A percentile compares a stretch with the other conserved stretches of the same genome.
Evolutionary conservation across 2,113 vertebrate genomes (phyloP).

Genomic region (Orientallactaga bullata): DNA sequence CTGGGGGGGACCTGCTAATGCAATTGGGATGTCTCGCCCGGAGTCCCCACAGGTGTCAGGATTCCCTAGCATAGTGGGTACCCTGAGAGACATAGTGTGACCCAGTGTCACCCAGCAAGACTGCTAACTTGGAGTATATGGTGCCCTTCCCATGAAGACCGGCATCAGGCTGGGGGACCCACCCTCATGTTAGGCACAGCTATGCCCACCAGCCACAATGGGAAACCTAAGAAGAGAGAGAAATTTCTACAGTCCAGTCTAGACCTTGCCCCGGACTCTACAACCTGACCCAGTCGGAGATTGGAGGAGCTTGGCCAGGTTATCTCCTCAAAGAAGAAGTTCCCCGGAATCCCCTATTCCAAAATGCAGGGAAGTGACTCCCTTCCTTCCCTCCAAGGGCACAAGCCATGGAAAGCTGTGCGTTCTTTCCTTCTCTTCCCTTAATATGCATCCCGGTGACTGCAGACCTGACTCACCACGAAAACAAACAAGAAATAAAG

Average conservation of each 20-base stretch:
- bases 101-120: not conserved
- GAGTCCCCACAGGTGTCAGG: not conserved
- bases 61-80: not conserved
- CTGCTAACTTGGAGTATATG: not conserved
- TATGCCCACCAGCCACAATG: not conserved
- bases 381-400: not conserved
- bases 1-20: not conserved
- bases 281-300: not conserved
- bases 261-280: not conserved
- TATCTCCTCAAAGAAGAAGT: not conserved
- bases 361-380: not conserved
- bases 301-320: not conserved
- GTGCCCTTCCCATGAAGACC: not conserved
- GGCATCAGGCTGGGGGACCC: not conserved
- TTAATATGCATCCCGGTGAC: not conserved
- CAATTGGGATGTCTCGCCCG: not conserved
- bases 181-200: not conserved
- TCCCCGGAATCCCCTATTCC: not conserved
- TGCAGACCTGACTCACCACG: not conserved
- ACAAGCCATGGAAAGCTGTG: not conserved
- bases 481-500: conserved; percentile 51
- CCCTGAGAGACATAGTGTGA: not conserved
- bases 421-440: not conserved
- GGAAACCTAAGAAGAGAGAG: not conserved
- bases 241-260: not conserved